A percentile compares a stretch with the other conserved stretches of the same genome.
These are phyloP conservation scores for Pentamera pediparva DNA, from an alignment of 53 echinoderm and acorn worm species.

Conservation along the genomic window DNA sequence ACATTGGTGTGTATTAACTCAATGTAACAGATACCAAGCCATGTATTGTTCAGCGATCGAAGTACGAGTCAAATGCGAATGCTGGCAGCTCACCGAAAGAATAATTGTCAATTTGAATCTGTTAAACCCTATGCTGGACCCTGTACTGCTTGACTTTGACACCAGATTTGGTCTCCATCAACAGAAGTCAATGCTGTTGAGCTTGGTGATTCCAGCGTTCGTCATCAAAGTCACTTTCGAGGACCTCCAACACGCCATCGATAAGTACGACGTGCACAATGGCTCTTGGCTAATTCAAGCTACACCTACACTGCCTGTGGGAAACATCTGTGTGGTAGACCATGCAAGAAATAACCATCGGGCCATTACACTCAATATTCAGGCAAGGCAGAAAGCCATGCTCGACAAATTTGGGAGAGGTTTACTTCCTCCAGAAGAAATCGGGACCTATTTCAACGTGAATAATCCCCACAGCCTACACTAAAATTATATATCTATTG, in stretches of 20 bases:
- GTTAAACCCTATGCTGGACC: background rate
- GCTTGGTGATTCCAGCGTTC: background rate
- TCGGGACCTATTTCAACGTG: no score
- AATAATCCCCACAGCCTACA: no score
- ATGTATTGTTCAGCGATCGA: background rate
- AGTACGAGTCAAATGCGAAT: background rate
- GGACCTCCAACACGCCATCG: background rate
- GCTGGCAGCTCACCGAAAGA: background rate
- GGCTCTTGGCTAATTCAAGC: no score
- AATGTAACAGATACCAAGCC: background rate
- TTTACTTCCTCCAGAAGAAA: no score
- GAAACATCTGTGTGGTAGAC: no score
- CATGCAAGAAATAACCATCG: no score
- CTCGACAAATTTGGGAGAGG: no score
- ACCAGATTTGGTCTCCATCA: background rate
- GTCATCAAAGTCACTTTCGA: background rate
- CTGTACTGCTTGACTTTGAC: background rate
- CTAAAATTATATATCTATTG: no score
- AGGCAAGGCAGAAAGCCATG: no score
- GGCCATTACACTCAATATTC: no score
- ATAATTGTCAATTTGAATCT: background rate
- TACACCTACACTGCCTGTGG: no score
- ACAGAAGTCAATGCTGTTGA: background rate
- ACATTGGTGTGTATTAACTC: no score
- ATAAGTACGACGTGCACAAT: background rate